Evolutionary conservation across 1,140 invertebrate species (phyloP).

Genomic region (Euschistus heros): DNA sequence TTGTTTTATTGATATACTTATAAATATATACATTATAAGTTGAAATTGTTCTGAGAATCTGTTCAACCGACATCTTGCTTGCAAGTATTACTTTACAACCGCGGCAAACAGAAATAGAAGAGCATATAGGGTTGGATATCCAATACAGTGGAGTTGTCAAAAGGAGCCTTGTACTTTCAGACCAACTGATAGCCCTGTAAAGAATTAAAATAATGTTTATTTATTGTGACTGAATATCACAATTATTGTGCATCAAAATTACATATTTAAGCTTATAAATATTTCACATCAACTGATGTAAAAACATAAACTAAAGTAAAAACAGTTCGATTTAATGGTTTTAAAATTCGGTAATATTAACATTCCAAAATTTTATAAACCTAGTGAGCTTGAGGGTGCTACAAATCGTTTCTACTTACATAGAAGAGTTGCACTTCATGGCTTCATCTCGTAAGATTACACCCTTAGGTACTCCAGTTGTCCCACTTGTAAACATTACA

Average conservation of each 20-base stretch:
- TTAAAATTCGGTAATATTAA: too few relatives aligned
- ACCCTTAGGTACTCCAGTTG: slow-evolving; percentile 34
- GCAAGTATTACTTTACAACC: not conserved
- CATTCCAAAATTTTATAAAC: too few relatives aligned
- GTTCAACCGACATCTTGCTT: not conserved
- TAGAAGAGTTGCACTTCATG: not conserved
- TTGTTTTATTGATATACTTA: too few relatives aligned
- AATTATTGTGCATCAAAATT: too few relatives aligned
- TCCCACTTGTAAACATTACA: slow-evolving; percentile 32
- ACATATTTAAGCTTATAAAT: too few relatives aligned
- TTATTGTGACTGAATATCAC: too few relatives aligned
- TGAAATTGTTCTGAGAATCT: not conserved
- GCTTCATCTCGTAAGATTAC: slow-evolving; percentile 23
- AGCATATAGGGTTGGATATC: not conserved
- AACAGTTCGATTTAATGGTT: too few relatives aligned
- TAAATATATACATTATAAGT: too few relatives aligned
- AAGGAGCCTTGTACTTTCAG: not conserved
- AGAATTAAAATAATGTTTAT: too few relatives aligned
- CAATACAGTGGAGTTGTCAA: not conserved
- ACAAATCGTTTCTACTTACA: not conserved
- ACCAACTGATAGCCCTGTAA: too few relatives aligned
- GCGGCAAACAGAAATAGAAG: not conserved
- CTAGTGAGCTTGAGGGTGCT: not conserved
- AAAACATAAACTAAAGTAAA: too few relatives aligned
- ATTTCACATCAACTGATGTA: too few relatives aligned